These are phyloP conservation scores for Nettapus auritus DNA, from an alignment of 2,113 vertebrate genomes.

Conservation along the genomic window DNA sequence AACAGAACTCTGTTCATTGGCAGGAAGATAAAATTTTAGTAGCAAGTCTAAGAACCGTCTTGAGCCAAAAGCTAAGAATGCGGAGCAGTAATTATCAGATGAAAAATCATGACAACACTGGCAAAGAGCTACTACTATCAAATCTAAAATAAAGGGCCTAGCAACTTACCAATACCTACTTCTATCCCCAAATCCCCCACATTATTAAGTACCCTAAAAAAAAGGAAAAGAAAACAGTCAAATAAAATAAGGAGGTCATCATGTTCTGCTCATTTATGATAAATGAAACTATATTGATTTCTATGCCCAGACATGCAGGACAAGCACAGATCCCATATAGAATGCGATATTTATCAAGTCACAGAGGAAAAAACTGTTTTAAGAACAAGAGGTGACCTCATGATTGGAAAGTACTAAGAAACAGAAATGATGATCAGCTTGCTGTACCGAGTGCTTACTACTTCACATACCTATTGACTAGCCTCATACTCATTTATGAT, in stretches of 20 bases:
- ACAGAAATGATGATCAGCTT: not conserved
- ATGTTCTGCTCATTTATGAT: not conserved
- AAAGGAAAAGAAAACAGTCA: not conserved
- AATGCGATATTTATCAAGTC: not conserved
- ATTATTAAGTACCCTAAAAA: not conserved
- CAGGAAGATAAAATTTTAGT: not conserved
- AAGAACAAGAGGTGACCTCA: not conserved
- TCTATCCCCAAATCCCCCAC: not conserved
- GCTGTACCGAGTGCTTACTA: not conserved
- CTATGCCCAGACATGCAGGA: not conserved
- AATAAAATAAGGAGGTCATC: not conserved
- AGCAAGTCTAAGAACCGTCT: not conserved
- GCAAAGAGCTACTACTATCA: not conserved
- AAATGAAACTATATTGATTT: not conserved
- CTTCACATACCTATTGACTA: not conserved
- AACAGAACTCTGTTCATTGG: not conserved
- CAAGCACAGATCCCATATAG: not conserved
- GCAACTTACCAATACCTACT: not conserved
- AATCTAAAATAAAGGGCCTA: not conserved
- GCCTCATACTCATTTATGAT: not conserved
- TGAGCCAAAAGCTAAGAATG: not conserved
- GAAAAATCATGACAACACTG: not conserved
- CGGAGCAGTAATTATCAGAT: not conserved
- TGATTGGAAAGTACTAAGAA: not conserved
- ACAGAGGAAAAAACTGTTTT: not conserved